phyloP scores from a whole-genome alignment of 2,797 vertebrate species.

The Enteromius mattozi region DNA sequence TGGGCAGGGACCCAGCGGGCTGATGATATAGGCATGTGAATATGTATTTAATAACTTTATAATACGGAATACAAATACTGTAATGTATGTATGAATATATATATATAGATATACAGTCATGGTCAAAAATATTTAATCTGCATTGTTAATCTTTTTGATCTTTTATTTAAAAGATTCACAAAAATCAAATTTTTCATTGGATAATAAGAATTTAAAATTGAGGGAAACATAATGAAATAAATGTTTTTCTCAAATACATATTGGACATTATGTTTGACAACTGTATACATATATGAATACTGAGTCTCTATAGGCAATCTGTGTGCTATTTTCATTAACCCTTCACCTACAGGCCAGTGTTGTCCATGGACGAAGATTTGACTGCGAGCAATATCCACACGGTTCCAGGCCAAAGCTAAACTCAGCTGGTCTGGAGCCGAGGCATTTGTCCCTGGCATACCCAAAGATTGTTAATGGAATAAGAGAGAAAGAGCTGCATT shows the following conservation, averaged over 20 bases:
- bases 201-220: too few relatives aligned
- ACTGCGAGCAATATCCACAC: constrained; percentile 95
- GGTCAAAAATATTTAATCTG: too few relatives aligned
- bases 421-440: constrained; percentile 95
- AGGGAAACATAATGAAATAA: too few relatives aligned
- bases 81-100: background rate
- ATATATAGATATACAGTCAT: too few relatives aligned
- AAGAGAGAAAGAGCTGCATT: background rate
- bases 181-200: too few relatives aligned
- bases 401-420: constrained; percentile 96
- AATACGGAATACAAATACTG: background rate
- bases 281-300: background rate
- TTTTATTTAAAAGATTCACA: too few relatives aligned
- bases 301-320: background rate
- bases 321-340: background rate
- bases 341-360: constrained; percentile 89
- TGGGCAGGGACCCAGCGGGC: constrained; percentile 65
- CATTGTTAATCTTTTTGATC: too few relatives aligned
- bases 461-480: constrained; percentile 8
- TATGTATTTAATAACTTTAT: background rate
- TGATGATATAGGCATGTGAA: background rate
- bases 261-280: too few relatives aligned
- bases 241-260: too few relatives aligned
- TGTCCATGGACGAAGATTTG: constrained; percentile 97
- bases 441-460: constrained; percentile 88